phyloP scores from a whole-genome alignment of 2,797 vertebrate species.

The Anguilla pacifica region DNA sequence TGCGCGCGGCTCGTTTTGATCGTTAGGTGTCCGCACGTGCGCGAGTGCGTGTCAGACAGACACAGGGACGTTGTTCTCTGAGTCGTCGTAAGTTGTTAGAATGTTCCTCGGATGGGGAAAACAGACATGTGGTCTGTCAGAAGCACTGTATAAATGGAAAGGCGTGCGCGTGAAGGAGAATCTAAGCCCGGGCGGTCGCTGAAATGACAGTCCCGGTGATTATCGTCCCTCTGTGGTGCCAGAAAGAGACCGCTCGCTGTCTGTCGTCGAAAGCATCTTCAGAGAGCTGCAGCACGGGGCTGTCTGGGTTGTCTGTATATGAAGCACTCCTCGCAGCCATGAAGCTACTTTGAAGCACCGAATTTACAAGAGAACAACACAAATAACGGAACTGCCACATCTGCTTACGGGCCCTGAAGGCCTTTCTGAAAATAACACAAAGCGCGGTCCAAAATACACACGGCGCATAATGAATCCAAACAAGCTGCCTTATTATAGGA shows the following conservation, averaged over 20 bases:
- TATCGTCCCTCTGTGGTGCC: not conserved
- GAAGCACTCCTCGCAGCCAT: not conserved
- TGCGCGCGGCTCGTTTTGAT: not conserved
- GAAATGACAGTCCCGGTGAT: not conserved
- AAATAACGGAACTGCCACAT: constrained; percentile 5
- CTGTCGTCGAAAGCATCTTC: not conserved
- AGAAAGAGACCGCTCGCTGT: not conserved
- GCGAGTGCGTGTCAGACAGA: not conserved
- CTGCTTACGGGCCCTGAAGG: not conserved
- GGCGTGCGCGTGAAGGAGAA: not conserved
- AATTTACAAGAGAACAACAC: not conserved
- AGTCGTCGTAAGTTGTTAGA: not conserved
- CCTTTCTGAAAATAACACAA: constrained; percentile 2
- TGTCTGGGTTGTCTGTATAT: not conserved
- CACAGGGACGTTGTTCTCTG: not conserved
- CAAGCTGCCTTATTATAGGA: not conserved
- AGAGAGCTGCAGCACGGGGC: not conserved
- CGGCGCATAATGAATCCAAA: not conserved
- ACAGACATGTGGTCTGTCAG: not conserved
- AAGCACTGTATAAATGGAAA: not conserved
- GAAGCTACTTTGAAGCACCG: not conserved
- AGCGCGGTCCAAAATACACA: not conserved
- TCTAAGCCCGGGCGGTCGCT: no score
- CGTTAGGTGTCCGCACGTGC: not conserved
- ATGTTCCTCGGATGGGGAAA: not conserved